Evolutionary conservation across 2,113 vertebrate genomes (phyloP), one percentile per base, ranked within the genome.

Genomic region (Clarias gariepinus): DNA sequence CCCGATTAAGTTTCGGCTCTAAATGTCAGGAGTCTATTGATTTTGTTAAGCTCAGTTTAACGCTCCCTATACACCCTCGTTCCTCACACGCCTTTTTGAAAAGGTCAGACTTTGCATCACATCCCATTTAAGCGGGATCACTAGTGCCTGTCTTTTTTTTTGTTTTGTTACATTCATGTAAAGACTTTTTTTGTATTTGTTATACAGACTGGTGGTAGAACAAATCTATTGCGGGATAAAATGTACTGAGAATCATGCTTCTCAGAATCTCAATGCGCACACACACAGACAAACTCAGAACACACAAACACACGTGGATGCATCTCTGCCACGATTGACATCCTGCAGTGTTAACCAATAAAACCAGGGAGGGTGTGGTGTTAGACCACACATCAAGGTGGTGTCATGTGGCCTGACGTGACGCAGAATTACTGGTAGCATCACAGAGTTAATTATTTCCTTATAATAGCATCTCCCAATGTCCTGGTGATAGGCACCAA

Each of bases 1-100:
- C 47, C 30, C 90, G 89, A 91, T 92, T 57, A 77, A 78, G 79
- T 52, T 86, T 28, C 80, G 74, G 47, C 76, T 87, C 30, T 36
- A 85, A 92, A 91, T 82, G 88, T 77, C 87, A 83, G 6, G 68
- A 71, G 19, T 69, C 57, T 86, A 88, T 89, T 88, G 88, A 88
- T 82, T 85, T 13, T 73, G 73, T 58, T 85, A 60, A 88, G 63
- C 74, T 90, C 77, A 10, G 85, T 91, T 85, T 79, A 87, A 9
- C 11, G 12, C 15, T 58, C 12, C 55, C 76, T 57, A 52, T 66
- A 71, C 28, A 13, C 61, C 64, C 68, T 76, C 15, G 76, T 10
- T 57, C 57, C 68, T 13, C 60, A 82, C 57, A 53, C 28, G 11
- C 47, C 68, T 63, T 3, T 47, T 33, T 78, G 41, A 83, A 80